phyloP scores from a whole-genome alignment of 2,888 invertebrate species.

The Antitype chi region DNA sequence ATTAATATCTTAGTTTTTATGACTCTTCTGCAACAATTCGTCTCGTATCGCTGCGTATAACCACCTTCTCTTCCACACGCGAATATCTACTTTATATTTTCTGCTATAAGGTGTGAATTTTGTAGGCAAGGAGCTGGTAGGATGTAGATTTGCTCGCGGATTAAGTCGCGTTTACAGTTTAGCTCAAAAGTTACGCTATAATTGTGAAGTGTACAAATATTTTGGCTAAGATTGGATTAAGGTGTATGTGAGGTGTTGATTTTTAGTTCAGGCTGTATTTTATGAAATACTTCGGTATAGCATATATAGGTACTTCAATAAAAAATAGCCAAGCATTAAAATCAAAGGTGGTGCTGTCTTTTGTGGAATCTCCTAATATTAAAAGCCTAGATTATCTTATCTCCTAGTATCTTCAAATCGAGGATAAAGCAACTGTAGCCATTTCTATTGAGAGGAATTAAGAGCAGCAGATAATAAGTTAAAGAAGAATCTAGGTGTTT shows the following conservation, averaged over 20 bases:
- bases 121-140: constrained; percentile 13
- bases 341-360: not conserved
- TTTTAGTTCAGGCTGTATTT: constrained; percentile 7
- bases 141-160: constrained; percentile 64
- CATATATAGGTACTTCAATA: not conserved
- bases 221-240: constrained; percentile 64
- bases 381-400: not conserved
- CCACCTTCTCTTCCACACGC: constrained; percentile 41
- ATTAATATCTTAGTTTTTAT: constrained; percentile 91
- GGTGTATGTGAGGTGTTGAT: constrained; percentile 46
- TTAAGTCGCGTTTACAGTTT: constrained; percentile 73
- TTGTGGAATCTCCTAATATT: not conserved
- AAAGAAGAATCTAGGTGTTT: not conserved
- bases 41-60: constrained; percentile 76
- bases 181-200: constrained; percentile 68
- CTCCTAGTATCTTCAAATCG: not conserved
- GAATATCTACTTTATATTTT: constrained; percentile 29
- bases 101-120: constrained; percentile 45
- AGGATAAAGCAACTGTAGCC: not conserved
- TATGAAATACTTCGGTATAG: not conserved
- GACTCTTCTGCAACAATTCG: constrained; percentile 89
- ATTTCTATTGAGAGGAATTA: not conserved
- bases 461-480: not conserved
- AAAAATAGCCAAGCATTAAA: not conserved
- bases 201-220: constrained; percentile 68